A percentile compares a stretch with the other conserved stretches of the same genome.
phyloP scores from a whole-genome alignment of 1,140 invertebrate species.

The Maconellicoccus hirsutus region DNA sequence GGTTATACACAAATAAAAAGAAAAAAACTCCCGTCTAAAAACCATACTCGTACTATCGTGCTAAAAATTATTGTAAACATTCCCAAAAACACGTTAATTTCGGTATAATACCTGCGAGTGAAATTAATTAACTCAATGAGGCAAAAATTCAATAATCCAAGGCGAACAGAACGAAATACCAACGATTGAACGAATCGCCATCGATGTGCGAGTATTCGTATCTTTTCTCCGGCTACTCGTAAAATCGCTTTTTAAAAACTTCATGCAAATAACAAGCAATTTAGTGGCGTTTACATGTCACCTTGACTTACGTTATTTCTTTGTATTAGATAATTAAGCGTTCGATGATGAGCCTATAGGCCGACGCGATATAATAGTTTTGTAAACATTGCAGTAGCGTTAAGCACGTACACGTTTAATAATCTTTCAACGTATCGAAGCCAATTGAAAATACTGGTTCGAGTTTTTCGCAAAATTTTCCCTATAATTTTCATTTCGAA shows the following conservation, averaged over 20 bases:
- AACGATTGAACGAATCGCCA: background rate
- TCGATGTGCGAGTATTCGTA: background rate
- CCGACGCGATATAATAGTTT: background rate
- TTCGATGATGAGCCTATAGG: background rate
- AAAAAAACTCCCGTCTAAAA: no score
- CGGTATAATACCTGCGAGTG: background rate
- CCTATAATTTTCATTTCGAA: no score
- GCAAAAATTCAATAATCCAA: background rate
- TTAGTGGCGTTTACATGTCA: slow-evolving; percentile 20
- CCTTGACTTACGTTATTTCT: slow-evolving; percentile 11
- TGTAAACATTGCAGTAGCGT: background rate
- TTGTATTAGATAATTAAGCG: slow-evolving; percentile 16
- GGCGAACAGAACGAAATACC: background rate
- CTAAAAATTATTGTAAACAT: no score
- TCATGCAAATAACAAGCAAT: slow-evolving; percentile 12
- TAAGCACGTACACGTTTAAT: no score
- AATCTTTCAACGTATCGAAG: no score
- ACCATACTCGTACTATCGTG: no score
- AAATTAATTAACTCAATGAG: background rate
- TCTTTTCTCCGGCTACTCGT: background rate
- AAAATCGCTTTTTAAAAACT: background rate
- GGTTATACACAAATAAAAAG: no score
- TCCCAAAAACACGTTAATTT: background rate
- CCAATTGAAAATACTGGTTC: no score
- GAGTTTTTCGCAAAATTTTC: no score